A percentile compares a stretch with the other conserved stretches of the same genome.
phyloP scores from a whole-genome alignment of 1,140 invertebrate species.

The Harlomillsia oculata region DNA sequence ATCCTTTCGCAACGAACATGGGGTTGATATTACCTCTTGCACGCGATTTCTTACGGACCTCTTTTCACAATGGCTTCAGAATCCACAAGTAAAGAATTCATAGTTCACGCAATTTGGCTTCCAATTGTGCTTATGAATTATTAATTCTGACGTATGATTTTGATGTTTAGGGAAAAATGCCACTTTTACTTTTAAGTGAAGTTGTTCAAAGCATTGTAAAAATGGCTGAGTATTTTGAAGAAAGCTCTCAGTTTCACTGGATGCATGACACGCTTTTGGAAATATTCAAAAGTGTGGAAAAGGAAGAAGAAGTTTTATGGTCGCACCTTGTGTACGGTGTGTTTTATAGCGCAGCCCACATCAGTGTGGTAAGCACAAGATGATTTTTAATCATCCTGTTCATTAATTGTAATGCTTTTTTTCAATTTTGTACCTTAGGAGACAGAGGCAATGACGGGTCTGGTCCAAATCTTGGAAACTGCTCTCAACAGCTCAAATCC shows the following conservation, averaged over 20 bases:
- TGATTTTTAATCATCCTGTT: not conserved
- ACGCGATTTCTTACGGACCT: conserved; percentile 31
- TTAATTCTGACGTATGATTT: not conserved
- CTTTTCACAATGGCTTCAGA: conserved; percentile 33
- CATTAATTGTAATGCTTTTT: not conserved
- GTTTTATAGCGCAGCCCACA: conserved; percentile 28
- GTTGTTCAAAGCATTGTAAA: conserved; percentile 27
- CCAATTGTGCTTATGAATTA: not conserved
- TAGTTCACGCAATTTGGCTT: not conserved
- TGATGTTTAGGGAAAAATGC: conserved; percentile 29
- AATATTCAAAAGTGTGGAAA: conserved; percentile 31
- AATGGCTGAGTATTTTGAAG: conserved; percentile 34
- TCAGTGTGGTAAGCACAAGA: conserved; percentile 17
- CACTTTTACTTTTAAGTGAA: conserved; percentile 25
- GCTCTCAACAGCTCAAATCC: conserved; percentile 8
- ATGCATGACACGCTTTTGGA: conserved; percentile 31
- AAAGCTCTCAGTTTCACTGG: conserved; percentile 22
- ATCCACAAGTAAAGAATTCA: conserved; percentile 14
- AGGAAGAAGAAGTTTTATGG: conserved; percentile 33
- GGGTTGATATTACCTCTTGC: conserved; percentile 30
- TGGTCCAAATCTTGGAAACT: conserved; percentile 24
- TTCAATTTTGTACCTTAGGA: conserved; percentile 12
- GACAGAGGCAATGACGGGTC: conserved; percentile 9
- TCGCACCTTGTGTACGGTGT: conserved; percentile 31
- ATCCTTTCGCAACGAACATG: conserved; percentile 18